Evolutionary conservation across 1,140 invertebrate genomes (phyloP).

Genomic region (Pseudomyrmex pallidus): DNA sequence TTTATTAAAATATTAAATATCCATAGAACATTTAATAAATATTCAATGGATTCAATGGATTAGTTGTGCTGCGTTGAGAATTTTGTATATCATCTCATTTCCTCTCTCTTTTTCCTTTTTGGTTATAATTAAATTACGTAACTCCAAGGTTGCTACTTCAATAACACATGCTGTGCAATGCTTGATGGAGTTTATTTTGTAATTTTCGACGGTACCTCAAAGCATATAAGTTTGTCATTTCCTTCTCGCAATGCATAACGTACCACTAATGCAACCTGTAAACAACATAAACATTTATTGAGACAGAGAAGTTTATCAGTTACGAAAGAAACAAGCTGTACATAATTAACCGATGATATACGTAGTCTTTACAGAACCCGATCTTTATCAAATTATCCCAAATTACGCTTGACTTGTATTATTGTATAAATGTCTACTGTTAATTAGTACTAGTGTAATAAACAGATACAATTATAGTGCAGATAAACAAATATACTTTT

Average conservation of each 20-base stretch:
- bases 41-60: not conserved
- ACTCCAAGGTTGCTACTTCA: not conserved
- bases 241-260: conserved; percentile 87
- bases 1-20: too few species aligned
- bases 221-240: conserved; percentile 86
- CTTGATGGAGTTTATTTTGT: conserved; percentile 39
- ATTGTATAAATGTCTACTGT: too few species aligned
- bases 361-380: not conserved
- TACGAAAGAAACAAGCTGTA: conserved; percentile 21
- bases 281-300: conserved; percentile 58
- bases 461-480: too few species aligned
- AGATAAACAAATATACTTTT: too few species aligned
- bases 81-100: too few species aligned
- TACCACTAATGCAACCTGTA: conserved; percentile 86
- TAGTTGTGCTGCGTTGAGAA: too few species aligned
- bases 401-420: not conserved
- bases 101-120: too few species aligned
- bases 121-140: conserved; percentile 35
- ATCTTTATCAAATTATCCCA: not conserved
- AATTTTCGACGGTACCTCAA: conserved; percentile 89
- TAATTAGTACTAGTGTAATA: too few species aligned
- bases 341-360: not conserved
- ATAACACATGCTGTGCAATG: too few species aligned
- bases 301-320: not conserved
- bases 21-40: not conserved